phyloP scores from a whole-genome alignment of 2,113 vertebrate species.

The Clupea harengus region DNA sequence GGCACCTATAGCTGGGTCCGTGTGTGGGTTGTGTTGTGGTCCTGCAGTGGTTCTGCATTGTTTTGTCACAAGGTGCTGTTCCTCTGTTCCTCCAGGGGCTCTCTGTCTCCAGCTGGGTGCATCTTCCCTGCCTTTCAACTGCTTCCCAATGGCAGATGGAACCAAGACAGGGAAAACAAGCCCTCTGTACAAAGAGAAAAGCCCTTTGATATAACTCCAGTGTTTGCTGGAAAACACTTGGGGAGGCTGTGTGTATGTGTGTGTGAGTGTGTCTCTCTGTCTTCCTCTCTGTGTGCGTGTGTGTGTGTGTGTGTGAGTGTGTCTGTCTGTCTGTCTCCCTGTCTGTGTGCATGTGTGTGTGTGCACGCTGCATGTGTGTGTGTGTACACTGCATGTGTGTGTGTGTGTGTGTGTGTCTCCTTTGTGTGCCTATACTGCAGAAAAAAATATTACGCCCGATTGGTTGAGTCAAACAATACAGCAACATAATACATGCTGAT shows the following conservation, averaged over 20 bases:
- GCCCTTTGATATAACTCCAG: constrained; percentile 51
- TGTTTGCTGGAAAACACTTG: constrained; percentile 46
- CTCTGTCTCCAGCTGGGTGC: constrained; percentile 64
- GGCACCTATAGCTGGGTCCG: constrained; percentile 16
- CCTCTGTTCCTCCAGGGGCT: constrained; percentile 65
- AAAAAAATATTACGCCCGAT: constrained; percentile 53
- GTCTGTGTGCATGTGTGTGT: constrained; percentile 14
- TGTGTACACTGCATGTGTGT: neutral
- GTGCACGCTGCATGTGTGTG: neutral
- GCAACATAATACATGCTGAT: constrained; percentile 54
- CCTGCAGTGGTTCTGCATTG: constrained; percentile 54
- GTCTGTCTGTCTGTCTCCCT: neutral
- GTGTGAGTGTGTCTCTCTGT: neutral
- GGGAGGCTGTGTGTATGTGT: constrained; percentile 30
- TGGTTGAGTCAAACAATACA: constrained; percentile 54
- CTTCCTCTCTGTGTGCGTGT: neutral
- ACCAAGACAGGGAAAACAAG: constrained; percentile 55
- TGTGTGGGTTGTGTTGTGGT: constrained; percentile 24
- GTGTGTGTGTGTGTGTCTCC: neutral
- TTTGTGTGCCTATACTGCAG: constrained; percentile 17
- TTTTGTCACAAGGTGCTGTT: constrained; percentile 63
- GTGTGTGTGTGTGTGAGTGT: neutral
- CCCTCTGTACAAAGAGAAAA: constrained; percentile 36
- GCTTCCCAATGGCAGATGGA: constrained; percentile 73
- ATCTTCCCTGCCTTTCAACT: constrained; percentile 67